Base-by-base conservation (phyloP, 2,797 vertebrate species). In the Threskiornis aethiopicus region DNA sequence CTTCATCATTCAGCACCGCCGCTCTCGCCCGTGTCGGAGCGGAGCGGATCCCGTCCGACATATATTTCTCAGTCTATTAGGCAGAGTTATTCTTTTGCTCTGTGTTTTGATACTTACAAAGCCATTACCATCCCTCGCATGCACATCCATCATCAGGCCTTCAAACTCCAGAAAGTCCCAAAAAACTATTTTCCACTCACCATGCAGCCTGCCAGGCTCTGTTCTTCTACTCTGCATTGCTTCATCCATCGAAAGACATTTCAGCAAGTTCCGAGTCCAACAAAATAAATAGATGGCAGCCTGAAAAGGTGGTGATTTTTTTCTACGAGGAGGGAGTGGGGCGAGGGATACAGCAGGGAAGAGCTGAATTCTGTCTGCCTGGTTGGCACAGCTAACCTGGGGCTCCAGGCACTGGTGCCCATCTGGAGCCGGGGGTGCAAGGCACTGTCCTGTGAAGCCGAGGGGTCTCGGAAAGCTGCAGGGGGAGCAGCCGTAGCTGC, bases 201-300 rank as follows among this genome's bases (percentile, higher is more conserved):
- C 95, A 81, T 12, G 79, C 94, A 94, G 95, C 90, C 92, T 96
- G 97, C 97, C 95, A 96, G 97, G 87, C 89, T 97, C 97, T 97
- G 96, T 61, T 97, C 97, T 95, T 94, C 94, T 82, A 96, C 95
- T 97, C 94, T 92, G 78, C 5, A 7, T 54, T 85, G 84, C 92
- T 93, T 92, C 95, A 89, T 89, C 93, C 94, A 86, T 89, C 12
- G 47, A 47, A 71, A 69, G 76, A 76, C 81, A 75, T 96, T 97
- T 97, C 95, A 97, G 93, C 92, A 87, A 81, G 94, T 92, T 37
- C 39, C 0, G 35, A 84, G 84, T 75, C 90, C 71, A 87, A 81
- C 90, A 62, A 94, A 95, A 93, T 58, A 81, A 97, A 80, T 89
- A 95, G 90, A 96, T 91, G 97, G 95, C 92, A 93, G 89, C 84